Percentiles rank a stretch among this genome's conserved stretches.
These are phyloP conservation scores for Rhinolophus ferrumequinum DNA, from an alignment of 2,113 vertebrate species.

Conservation along the genomic window DNA sequence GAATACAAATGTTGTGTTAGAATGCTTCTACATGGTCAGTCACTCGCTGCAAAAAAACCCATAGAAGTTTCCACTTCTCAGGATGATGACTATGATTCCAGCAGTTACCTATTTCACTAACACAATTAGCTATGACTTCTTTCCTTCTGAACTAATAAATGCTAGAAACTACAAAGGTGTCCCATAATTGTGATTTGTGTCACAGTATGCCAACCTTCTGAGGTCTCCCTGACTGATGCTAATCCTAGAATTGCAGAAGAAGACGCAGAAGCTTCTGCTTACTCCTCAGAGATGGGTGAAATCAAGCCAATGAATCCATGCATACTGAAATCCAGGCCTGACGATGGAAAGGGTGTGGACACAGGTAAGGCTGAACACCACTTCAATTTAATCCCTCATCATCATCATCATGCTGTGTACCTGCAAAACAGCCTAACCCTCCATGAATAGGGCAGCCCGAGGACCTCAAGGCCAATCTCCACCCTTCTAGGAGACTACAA, in stretches of 20 bases:
- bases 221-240: not conserved
- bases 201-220: not conserved
- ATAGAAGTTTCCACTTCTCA: not conserved
- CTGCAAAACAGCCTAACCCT: not conserved
- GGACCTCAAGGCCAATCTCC: not conserved
- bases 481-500: not conserved
- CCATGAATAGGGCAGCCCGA: not conserved
- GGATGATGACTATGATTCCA: not conserved
- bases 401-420: not conserved
- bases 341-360: not conserved
- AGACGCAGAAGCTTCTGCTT: not conserved
- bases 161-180: not conserved
- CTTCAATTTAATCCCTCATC: not conserved
- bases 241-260: not conserved
- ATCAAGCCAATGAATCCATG: not conserved
- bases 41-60: not conserved
- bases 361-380: not conserved
- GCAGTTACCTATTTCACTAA: not conserved
- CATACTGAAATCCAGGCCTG: not conserved
- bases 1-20: not conserved
- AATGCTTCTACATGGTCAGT: not conserved
- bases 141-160: not conserved
- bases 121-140: not conserved
- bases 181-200: not conserved
- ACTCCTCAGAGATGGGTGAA: not conserved